These are phyloP conservation scores for Cerastoderma edule DNA, from an alignment of 2,888 invertebrate species.

Conservation along the genomic window DNA sequence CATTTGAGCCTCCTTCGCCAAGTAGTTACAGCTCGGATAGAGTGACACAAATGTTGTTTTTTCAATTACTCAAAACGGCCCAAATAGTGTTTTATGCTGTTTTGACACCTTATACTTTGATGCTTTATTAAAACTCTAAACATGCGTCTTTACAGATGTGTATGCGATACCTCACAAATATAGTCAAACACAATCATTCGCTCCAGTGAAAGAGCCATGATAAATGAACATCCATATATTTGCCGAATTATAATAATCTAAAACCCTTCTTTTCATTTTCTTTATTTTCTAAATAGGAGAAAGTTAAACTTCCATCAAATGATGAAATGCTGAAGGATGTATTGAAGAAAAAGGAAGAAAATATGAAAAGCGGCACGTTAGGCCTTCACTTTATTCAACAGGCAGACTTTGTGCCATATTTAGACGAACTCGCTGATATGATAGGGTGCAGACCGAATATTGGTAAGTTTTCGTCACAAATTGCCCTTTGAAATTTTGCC, in stretches of 20 bases:
- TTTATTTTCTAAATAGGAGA: neutral
- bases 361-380: neutral
- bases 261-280: neutral
- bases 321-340: neutral
- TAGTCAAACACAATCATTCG: no score
- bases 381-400: neutral
- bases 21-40: no score
- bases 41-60: neutral
- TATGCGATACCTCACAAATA: no score
- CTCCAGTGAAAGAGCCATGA: neutral
- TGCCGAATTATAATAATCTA: neutral
- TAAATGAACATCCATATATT: neutral
- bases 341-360: neutral
- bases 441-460: constrained; percentile 7
- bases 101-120: no score
- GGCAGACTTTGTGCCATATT: neutral
- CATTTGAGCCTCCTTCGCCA: no score
- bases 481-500: neutral
- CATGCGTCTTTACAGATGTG: no score
- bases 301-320: neutral
- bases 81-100: neutral
- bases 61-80: neutral
- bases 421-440: constrained; percentile 10
- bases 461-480: neutral
- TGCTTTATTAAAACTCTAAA: no score